phyloP scores from a whole-genome alignment of 2,113 vertebrate species.

The Siphamia tubifer region DNA sequence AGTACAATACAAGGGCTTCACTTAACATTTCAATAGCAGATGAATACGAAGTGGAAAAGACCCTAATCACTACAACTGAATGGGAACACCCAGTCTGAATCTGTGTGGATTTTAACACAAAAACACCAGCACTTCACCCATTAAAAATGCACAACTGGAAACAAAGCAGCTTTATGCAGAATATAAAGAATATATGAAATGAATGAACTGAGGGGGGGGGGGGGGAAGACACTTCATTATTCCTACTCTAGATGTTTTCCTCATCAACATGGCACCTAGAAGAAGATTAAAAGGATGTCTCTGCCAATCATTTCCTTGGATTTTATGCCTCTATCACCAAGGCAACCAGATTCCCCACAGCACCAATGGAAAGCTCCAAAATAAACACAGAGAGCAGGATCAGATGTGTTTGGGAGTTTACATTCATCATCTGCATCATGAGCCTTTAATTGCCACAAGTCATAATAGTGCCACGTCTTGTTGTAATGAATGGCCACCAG shows the following conservation, averaged over 20 bases:
- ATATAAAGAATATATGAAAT: constrained; percentile 16
- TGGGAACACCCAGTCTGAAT: constrained; percentile 12
- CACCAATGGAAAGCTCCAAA: constrained; percentile 17
- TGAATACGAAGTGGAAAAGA: neutral
- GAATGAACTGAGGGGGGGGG: neutral
- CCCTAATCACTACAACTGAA: constrained; percentile 16
- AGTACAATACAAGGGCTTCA: neutral
- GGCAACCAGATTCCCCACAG: constrained; percentile 51
- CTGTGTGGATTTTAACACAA: constrained; percentile 7
- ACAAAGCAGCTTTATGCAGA: constrained; percentile 12
- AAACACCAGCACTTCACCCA: neutral
- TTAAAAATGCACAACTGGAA: neutral
- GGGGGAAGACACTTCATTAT: constrained; percentile 10
- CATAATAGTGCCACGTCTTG: neutral
- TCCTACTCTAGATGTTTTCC: neutral
- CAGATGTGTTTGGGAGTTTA: neutral
- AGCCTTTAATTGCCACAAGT: neutral
- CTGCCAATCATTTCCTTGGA: constrained; percentile 25
- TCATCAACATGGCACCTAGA: constrained; percentile 28
- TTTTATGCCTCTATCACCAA: constrained; percentile 51
- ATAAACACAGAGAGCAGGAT: constrained; percentile 8
- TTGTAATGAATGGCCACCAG: neutral
- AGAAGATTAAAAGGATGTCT: constrained; percentile 31
- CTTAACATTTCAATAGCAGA: constrained; percentile 9
- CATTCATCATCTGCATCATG: neutral